Evolutionary conservation across 23 tunicate genomes (phyloP).

Genomic region (Ciona savignyi): DNA sequence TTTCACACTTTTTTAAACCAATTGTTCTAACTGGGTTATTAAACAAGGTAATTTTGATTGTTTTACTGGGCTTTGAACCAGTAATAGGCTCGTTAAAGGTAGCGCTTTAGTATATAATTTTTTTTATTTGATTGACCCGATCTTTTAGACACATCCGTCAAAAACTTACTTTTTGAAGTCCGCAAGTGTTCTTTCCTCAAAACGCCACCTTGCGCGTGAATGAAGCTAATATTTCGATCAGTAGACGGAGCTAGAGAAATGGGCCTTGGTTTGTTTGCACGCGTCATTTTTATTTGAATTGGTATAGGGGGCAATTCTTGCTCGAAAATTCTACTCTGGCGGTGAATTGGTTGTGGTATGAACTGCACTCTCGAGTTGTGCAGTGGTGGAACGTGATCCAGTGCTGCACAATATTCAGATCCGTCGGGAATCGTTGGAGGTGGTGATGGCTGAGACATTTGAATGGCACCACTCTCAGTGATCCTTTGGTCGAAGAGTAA

Average conservation of each 20-base stretch:
- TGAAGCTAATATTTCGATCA: background rate
- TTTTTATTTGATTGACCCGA: no score
- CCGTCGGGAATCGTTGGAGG: background rate
- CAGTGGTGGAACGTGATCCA: background rate
- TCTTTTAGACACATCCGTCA: no score
- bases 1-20: no score
- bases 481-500: background rate
- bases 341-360: background rate
- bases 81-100: no score
- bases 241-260: background rate
- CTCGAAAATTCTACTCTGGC: background rate
- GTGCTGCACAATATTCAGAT: background rate
- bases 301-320: background rate
- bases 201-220: background rate
- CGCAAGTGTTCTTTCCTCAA: no score
- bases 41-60: no score
- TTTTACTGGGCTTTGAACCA: no score
- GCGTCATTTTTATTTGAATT: background rate
- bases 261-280: background rate
- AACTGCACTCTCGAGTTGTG: background rate
- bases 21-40: no score
- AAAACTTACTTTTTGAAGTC: no score
- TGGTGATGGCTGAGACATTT: background rate
- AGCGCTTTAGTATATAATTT: no score
- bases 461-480: background rate